Base-by-base conservation (phyloP, 2,888 invertebrate species). In the Mamestra brassicae region DNA sequence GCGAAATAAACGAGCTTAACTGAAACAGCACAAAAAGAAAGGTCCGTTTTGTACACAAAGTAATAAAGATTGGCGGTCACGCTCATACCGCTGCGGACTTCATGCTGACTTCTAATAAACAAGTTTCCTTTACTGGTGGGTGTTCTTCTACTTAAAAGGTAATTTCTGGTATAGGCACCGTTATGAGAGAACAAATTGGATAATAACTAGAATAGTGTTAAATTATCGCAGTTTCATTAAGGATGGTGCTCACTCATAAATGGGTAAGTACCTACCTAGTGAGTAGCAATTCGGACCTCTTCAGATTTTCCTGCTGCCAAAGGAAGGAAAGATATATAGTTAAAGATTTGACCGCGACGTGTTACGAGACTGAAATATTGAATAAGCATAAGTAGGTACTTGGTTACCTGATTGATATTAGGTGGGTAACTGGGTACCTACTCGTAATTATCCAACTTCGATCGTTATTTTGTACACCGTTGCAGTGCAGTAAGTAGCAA, bases 51-150 rank as follows among this genome's bases (percentile, higher is more conserved):
- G 71, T 73, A 85, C 81, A 87, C 87, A 83, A 87, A 88, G 85
- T 88, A 90, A 92, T 90, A 88, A 89, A 89, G 83, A 89, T 87
- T 87, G 88, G 81, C 87, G 82, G 87, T 77, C 84, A 84, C 83
- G 85, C 67, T 78, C 82, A 76, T 64, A 57, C 78, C 71, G 74
- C 70, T 78, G 82, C 72, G 61, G 78, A 80, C 74, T 81, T 78
- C 70, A 81, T 71, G 60, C 71, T 67, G 63, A 72, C 67, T 71
- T 68, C 60, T 73, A 71, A 71, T 69, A 73, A 85, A 87, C 75
- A 71, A 80, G 83, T 85, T 88, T 85, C 72, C 85, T 80, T 80
- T 81, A 77, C 62, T 73, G 71, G 78, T 69, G 47, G 45, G 15
- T 65, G 57, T 64, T 58, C 34, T 15, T 61, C 60, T 52, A 47